Base-by-base conservation (phyloP, 1,140 invertebrate genomes). In the Ceratina japonica region DNA sequence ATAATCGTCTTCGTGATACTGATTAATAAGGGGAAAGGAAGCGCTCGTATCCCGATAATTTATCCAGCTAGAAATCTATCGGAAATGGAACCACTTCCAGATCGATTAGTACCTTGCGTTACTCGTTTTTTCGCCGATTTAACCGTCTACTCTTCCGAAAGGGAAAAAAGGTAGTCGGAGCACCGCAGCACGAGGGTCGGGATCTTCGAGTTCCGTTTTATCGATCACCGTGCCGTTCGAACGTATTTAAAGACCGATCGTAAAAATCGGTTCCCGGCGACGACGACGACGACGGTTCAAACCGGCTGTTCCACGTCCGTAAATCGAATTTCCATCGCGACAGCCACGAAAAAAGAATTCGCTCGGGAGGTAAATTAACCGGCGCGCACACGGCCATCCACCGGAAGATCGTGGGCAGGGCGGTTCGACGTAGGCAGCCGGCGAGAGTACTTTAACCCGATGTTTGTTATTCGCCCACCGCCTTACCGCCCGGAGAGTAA, bases 1-100 rank as follows among this genome's bases (percentile, higher is more conserved):
- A 5, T 72, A 72, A 72, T 72, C 44, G 59, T 58, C 44, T 59
- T n/a, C 37, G n/a, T 13, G 18, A 69, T 31, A 20, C 13, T 15
- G 10, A 54, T 69, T 54, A 69, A 54, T 27, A n/a, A 8, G 5
- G 37, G 5, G 37, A 12, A 0, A 54, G 31, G 4, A 54, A 27
- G 13, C 20, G 37, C 22, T 3, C 22, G 2, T 13, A 78, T 37
- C 75, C 52, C 64, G 37, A 68, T 24, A 56, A n/a, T 22, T 49
- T 52, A 3, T 69, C 64, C 44, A 54, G 13, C 13, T 13, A 49
- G 37, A 44, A 44, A 44, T 44, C 37, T 44, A 44, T 44, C 37
- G 37, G 37, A 44, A 44, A 44, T 44, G 37, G 37, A 44, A 44
- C 37, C 37, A 44, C 37, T 44, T 44, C 37, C 37, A 44, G 37